Conservation (phyloP, 2,888 invertebrate species). For the Apamea epomidion region DNA sequence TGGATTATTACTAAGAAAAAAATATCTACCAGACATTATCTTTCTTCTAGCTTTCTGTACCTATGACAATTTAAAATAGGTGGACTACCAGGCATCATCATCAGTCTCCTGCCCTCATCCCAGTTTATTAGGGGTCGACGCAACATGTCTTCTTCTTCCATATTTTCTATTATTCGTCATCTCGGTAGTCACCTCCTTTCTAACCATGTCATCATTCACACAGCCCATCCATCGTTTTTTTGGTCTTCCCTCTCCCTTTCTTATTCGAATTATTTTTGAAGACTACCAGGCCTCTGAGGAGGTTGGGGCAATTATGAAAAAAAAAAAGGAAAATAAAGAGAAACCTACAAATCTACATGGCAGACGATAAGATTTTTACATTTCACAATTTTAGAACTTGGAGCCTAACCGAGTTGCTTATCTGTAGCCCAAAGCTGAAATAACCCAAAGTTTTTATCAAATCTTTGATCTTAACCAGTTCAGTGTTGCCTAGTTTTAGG, state of each 20-base stretch:
- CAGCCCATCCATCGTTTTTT: neutral
- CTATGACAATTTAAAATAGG: neutral
- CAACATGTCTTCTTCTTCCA: neutral
- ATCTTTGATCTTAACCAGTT: constrained; percentile 43
- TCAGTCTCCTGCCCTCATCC: neutral
- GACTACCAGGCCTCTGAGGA: neutral
- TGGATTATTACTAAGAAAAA: constrained; percentile 29
- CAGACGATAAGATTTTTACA: constrained; percentile 10
- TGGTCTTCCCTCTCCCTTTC: neutral
- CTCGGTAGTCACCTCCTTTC: neutral
- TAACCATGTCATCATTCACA: neutral
- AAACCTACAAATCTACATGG: neutral
- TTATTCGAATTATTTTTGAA: neutral
- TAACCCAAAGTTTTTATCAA: constrained; percentile 18
- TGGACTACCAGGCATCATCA: neutral
- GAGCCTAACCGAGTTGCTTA: constrained; percentile 2
- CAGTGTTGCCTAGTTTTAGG: constrained; percentile 15
- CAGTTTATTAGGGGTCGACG: neutral
- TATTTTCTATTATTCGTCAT: neutral
- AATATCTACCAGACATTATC: neutral
- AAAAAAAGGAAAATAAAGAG: neutral
- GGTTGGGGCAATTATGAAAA: neutral
- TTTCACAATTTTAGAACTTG: constrained; percentile 14
- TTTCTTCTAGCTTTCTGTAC: neutral
- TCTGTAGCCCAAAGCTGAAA: constrained; percentile 18